Evolutionary conservation across 2,888 invertebrate genomes (phyloP).

Genomic region (Parthenolecanium corni): DNA sequence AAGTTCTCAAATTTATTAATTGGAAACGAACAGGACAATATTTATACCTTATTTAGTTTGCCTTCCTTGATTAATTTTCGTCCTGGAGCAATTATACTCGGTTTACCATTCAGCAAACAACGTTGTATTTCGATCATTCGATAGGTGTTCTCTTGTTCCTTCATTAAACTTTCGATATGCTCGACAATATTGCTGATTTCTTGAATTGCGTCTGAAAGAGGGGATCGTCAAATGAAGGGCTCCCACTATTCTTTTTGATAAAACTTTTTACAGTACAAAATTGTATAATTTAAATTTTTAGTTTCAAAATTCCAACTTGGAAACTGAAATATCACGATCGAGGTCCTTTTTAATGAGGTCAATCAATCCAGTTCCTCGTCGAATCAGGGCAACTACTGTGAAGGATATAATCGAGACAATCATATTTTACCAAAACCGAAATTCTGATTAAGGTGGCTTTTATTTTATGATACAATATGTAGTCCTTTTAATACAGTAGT

Average conservation of each 20-base stretch:
- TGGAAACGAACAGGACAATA: too few relatives aligned
- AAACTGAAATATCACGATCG: too few relatives aligned
- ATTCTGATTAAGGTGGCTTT: too few relatives aligned
- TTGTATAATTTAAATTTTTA: background rate
- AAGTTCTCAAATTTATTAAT: background rate
- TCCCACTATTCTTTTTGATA: background rate
- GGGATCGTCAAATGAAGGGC: background rate
- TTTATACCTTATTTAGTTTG: conserved; percentile 49
- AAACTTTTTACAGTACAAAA: conserved; percentile 1
- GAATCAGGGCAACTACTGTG: too few relatives aligned
- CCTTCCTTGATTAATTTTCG: conserved; percentile 59
- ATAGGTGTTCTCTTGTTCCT: conserved; percentile 60
- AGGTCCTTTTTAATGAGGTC: too few relatives aligned
- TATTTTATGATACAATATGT: too few relatives aligned
- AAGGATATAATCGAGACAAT: too few relatives aligned
- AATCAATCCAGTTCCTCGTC: too few relatives aligned
- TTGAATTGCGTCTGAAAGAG: conserved; percentile 48
- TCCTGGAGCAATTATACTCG: conserved; percentile 55
- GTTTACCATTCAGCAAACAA: conserved; percentile 48
- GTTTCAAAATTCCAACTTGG: too few relatives aligned
- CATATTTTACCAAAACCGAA: too few relatives aligned
- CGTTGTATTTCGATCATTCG: conserved; percentile 55
- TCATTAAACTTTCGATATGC: conserved; percentile 60
- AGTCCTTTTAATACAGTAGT: too few relatives aligned
- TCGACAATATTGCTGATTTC: conserved; percentile 55